Conservation (phyloP, 2,797 vertebrate genomes). For the Numenius phaeopus region DNA sequence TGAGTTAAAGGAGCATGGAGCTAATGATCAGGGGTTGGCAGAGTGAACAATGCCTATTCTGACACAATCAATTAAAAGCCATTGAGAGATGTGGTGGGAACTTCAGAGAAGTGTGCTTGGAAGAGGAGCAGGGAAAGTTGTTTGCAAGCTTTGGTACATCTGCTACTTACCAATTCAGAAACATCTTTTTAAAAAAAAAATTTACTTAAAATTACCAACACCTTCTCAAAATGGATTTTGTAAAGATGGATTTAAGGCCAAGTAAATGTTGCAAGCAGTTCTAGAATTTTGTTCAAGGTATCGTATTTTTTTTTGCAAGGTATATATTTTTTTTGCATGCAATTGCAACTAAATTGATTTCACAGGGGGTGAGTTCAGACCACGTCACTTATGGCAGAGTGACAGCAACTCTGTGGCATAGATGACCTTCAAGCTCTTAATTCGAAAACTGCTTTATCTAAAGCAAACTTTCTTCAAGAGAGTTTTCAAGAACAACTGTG, state of each 20-base stretch:
- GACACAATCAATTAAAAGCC: neutral
- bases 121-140: neutral
- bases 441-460: neutral
- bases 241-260: neutral
- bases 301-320: too few species aligned
- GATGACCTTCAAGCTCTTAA: neutral
- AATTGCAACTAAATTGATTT: neutral
- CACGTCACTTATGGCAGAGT: neutral
- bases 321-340: neutral
- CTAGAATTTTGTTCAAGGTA: neutral
- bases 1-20: neutral
- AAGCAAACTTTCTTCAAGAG: neutral
- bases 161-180: neutral
- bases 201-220: neutral
- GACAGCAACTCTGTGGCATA: neutral
- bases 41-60: neutral
- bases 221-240: neutral
- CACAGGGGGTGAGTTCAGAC: neutral
- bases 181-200: neutral
- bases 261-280: neutral
- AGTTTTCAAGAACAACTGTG: neutral
- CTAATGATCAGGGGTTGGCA: neutral
- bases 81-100: neutral
- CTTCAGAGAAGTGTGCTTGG: neutral
- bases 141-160: neutral